phyloP scores from a whole-genome alignment of 92 coral and sea anemone genomes.

The Umimayanthus chanpuru region DNA sequence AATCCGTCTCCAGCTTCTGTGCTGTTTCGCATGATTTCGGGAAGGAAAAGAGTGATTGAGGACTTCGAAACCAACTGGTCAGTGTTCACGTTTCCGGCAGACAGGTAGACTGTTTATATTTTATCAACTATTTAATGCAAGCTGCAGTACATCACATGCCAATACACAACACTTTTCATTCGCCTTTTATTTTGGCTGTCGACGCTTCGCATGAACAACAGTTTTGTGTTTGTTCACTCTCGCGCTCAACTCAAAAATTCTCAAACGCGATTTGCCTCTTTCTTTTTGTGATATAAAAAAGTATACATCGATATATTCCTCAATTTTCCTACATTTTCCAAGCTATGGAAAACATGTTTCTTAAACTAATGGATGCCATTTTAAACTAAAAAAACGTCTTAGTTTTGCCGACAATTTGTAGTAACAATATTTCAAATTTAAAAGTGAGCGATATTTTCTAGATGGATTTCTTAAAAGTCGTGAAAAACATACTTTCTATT shows the following conservation, averaged over 20 bases:
- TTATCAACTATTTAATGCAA: background rate
- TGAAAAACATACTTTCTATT: background rate
- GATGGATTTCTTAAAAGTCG: background rate
- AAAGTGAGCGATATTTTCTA: background rate
- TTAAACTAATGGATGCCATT: background rate
- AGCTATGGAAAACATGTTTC: slow-evolving; percentile 1
- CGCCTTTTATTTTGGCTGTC: slow-evolving; percentile 24
- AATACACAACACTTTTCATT: background rate
- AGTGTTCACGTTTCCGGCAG: background rate
- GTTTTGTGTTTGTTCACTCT: slow-evolving; percentile 12
- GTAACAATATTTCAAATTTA: background rate
- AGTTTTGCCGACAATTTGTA: background rate
- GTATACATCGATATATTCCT: background rate
- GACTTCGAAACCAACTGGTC: background rate
- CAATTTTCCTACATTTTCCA: background rate
- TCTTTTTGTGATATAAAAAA: background rate
- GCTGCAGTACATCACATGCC: background rate
- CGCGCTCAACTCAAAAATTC: background rate
- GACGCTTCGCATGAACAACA: background rate
- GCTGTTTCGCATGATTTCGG: background rate
- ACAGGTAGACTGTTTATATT: slow-evolving; percentile 3
- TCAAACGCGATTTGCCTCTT: slow-evolving; percentile 3
- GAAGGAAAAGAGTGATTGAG: background rate
- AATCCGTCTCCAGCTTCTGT: no score
- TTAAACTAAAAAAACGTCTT: background rate